A percentile compares a stretch with the other conserved stretches of the same genome.
These are phyloP conservation scores for Halcyon chelicuti DNA, from an alignment of 2,797 vertebrate species.

Conservation along the genomic window DNA sequence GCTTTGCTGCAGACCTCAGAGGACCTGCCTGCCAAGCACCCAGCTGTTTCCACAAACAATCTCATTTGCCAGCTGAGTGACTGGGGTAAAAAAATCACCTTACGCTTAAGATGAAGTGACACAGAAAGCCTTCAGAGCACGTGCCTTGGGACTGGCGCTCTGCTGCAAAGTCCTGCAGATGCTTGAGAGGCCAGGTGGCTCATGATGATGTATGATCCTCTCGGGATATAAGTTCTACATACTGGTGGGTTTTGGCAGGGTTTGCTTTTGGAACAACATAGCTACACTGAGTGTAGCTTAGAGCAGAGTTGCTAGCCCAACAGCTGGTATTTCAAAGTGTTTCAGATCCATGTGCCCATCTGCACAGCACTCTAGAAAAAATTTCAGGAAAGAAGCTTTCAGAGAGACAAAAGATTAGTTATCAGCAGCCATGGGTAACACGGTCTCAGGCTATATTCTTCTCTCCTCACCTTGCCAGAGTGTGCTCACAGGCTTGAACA, in stretches of 20 bases:
- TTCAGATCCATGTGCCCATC: background rate
- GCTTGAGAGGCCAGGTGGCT: background rate
- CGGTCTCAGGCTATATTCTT: background rate
- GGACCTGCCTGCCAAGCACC: background rate
- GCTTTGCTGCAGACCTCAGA: background rate
- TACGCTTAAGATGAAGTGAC: background rate
- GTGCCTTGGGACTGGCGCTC: background rate
- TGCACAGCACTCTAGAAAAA: background rate
- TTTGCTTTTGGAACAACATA: background rate
- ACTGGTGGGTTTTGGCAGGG: background rate
- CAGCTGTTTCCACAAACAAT: background rate
- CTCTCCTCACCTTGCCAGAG: background rate
- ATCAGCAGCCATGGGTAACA: background rate
- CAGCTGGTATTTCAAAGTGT: background rate
- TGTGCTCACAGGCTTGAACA: background rate
- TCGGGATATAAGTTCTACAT: background rate
- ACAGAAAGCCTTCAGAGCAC: background rate
- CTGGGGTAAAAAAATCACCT: background rate
- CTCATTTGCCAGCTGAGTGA: background rate
- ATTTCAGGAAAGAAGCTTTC: background rate
- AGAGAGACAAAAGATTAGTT: background rate
- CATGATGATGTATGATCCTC: background rate
- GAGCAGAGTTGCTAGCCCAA: background rate
- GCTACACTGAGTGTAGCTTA: background rate
- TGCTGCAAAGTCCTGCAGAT: background rate